Base-by-base conservation (phyloP, 1,140 invertebrate species). In the Drosophila sp. region DNA sequence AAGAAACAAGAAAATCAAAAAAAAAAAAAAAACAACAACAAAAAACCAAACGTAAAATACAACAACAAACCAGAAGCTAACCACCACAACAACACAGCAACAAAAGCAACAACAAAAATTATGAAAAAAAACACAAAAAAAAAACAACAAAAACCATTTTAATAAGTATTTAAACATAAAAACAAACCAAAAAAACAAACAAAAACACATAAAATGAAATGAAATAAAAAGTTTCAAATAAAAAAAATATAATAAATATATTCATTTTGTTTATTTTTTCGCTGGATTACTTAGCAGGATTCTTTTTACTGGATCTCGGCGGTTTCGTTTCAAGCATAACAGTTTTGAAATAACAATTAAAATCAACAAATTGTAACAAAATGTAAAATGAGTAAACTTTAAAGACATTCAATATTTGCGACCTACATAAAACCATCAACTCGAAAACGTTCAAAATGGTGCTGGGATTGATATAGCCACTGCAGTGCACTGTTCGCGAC, bases 141-240 rank as follows among this genome's bases (percentile, higher is more conserved):
- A 70, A 84, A 79, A 73, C 70, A 70, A 72, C 69, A 74, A 75
- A 84, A 83, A 73, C 68, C 66, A 72, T 68, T 80, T 70, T 66
- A 70, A 70, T 72, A 69, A 70, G 77, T 79, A 79, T 79, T 66
- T 75, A 83, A 72, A 79, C 56, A 80, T 76, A 65, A 80, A 80
- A 66, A 74, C 63, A 64, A 71, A 75, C 72, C 73, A 75, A 79
- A 79, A 80, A 79, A 76, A 71, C 78, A 79, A 80, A 76, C 72
- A 83, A 73, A 82, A 80, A 77, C 70, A 86, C 61, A 70, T 67
- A 80, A 84, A 84, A 79, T 83, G 73, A 86, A 85, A 84, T 84
- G 77, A 86, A 85, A 86, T 86, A 86, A 86, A 86, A 86, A 86
- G 82, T 86, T 86, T 86, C 82, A 81, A 79, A 86, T 79, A 86